A percentile compares a stretch with the other conserved stretches of the same genome.
Evolutionary conservation across 2,797 vertebrate species (phyloP).

Genomic region (Argyrosomus regius): DNA sequence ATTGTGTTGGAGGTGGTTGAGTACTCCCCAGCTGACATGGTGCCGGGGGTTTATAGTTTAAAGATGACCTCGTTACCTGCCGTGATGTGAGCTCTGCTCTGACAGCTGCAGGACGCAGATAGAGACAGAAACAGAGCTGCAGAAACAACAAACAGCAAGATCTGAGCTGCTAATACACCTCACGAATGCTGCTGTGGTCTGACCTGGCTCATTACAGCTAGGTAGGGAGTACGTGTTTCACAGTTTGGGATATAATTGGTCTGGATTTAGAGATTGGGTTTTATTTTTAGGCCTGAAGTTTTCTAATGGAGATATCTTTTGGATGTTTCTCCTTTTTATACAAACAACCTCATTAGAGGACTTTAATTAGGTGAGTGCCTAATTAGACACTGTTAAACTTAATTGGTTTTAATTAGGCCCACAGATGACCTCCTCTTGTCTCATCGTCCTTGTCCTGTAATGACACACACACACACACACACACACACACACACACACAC

Average conservation of each 20-base stretch:
- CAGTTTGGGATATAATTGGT: not conserved
- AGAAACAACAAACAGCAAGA: not conserved
- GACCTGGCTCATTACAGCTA: not conserved
- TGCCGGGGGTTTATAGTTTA: not conserved
- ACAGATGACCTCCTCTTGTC: not conserved
- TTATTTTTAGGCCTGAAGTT: not conserved
- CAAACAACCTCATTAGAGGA: not conserved
- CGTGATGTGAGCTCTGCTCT: conserved; percentile 6
- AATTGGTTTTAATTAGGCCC: conserved; percentile 9
- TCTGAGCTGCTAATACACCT: not conserved
- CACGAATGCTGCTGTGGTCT: not conserved
- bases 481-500: too few relatives aligned
- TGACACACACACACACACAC: too few relatives aligned
- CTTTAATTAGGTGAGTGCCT: not conserved
- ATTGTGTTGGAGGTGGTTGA: not conserved
- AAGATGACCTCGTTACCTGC: not conserved
- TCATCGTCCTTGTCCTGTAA: not conserved
- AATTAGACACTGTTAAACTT: not conserved
- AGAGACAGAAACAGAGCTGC: not conserved
- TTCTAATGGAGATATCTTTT: not conserved
- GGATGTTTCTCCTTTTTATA: not conserved
- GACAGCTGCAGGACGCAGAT: conserved; percentile 13
- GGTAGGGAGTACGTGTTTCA: too few relatives aligned
- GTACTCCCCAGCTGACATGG: not conserved
- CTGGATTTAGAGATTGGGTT: not conserved